Conservation (phyloP, 37 sponge, comb jelly and placozoan species). For the Geodia barretti region DNA sequence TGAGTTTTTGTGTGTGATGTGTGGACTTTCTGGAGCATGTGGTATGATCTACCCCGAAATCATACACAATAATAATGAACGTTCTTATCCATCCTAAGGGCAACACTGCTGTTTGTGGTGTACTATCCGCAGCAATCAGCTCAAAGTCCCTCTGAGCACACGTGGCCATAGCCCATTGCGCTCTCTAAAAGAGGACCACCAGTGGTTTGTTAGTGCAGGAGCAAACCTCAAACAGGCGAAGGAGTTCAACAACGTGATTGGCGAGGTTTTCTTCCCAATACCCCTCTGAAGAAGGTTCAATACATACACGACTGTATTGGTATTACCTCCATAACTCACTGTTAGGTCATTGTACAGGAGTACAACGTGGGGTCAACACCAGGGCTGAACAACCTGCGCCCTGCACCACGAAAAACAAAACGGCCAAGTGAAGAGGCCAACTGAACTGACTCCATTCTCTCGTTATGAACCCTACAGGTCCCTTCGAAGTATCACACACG, state of each 20-base stretch:
- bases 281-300: no score
- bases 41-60: constrained; percentile 15
- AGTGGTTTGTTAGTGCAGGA: not conserved
- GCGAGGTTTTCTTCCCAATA: no score
- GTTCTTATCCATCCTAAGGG: not conserved
- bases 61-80: not conserved
- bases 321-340: no score
- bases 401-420: no score
- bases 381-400: no score
- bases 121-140: not conserved
- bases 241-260: constrained; percentile 21
- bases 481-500: no score
- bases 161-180: not conserved
- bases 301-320: no score
- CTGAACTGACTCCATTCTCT: no score
- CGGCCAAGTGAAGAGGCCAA: no score
- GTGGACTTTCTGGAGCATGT: constrained; percentile 49
- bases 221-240: constrained; percentile 42
- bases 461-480: no score
- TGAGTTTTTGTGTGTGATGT: constrained; percentile 44
- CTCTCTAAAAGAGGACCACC: constrained; percentile 14
- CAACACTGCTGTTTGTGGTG: constrained; percentile 60
- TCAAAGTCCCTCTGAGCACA: constrained; percentile 8
- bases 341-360: no score
- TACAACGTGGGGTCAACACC: no score